phyloP scores from a whole-genome alignment of 2,113 vertebrate genomes.

The Phalacrocorax pelagicus region DNA sequence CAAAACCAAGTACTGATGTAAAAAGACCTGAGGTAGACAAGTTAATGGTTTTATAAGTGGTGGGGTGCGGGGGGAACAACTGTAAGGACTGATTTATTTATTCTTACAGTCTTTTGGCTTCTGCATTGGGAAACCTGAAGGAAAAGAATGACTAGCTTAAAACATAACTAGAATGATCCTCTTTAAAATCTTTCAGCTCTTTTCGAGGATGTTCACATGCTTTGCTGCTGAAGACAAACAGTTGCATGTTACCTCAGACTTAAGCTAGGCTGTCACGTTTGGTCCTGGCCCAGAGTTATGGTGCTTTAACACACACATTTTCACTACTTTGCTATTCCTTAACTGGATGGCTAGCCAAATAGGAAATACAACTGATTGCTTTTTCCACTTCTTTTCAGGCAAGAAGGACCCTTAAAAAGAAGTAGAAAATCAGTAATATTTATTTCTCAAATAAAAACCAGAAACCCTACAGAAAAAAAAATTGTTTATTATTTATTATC shows the following conservation, averaged over 20 bases:
- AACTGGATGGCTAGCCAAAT: background rate
- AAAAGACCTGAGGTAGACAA: background rate
- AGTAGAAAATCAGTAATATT: background rate
- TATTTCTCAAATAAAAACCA: background rate
- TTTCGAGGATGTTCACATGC: background rate
- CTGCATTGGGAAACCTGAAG: background rate
- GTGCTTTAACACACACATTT: background rate
- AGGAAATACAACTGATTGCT: background rate
- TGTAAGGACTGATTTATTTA: background rate
- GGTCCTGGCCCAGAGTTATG: background rate
- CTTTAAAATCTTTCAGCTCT: background rate
- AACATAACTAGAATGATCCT: background rate
- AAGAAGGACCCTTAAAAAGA: background rate
- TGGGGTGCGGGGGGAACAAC: background rate
- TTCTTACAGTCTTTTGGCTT: background rate
- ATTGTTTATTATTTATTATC: background rate
- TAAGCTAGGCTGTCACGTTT: background rate
- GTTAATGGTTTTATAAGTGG: background rate
- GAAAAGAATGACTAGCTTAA: background rate
- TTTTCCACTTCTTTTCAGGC: background rate
- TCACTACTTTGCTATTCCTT: background rate
- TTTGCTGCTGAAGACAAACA: background rate
- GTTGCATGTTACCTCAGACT: fast-evolving
- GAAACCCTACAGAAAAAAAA: fast-evolving
- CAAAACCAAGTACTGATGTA: background rate